Base-by-base conservation (phyloP, 2,797 vertebrate species). In the Eidolon dupreanum region DNA sequence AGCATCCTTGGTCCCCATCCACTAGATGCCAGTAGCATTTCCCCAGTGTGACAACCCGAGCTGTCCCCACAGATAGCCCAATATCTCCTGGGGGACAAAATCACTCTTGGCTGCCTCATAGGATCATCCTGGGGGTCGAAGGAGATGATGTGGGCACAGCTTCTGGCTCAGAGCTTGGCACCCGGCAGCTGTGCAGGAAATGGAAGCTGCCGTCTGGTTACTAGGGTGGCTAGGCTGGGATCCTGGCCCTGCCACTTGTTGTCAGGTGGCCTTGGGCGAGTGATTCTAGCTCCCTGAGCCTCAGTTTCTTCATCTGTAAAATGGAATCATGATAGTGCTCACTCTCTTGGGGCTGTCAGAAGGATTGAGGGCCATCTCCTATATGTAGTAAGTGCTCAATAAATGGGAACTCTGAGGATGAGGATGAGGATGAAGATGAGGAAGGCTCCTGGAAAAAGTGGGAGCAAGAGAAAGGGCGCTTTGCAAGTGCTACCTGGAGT, bases 231-330 rank as follows among this genome's bases (percentile, higher is more conserved):
- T 0, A 0, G 49, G 36, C 46, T 57, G 46, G 71, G 49, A 22
- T 19, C 38, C 41, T 3, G 63, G 31, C 53, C 53, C 93, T 53
- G 53, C 66, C 1, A 3, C 43, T 26, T 8, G 5, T 3, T 9
- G 55, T 74, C 68, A 17, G 79, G 28, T 19, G 71, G 46, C 20
- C 68, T n/a, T 1, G 28, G 68, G 51, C 15, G 2, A 24, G 16
- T 20, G 73, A 31, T 16, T 6, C 24, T 8, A 13, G 5, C 79
- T 79, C 20, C 36, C 63, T 2, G 49, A 43, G 65, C 43, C 74
- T 94, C 79, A 3, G 51, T 19, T 8, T 81, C 79, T 66, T 66
- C 77, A 41, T 10, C 82, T 94, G 84, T 36, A 41, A 75, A 78
- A 55, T 28, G 70, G 36, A 9, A 9, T 22, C 24, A 36, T 16